phyloP scores from a whole-genome alignment of 2,888 invertebrate species.

The Aradus depressus region DNA sequence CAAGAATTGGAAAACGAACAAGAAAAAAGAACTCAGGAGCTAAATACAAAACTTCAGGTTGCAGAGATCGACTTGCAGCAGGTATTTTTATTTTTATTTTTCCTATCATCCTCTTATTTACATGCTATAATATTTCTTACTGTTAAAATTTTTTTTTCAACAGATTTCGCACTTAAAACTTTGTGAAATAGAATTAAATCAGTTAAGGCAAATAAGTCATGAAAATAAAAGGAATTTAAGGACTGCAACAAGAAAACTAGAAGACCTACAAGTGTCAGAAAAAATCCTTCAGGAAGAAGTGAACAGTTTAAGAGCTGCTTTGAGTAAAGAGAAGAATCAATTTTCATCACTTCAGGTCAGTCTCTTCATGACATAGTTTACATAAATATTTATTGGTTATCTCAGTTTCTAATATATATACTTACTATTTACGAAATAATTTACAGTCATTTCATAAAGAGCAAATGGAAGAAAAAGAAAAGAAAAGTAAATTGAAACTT shows the following conservation, averaged over 20 bases:
- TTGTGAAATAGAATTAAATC: slow-evolving; percentile 37
- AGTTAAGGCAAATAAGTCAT: slow-evolving; percentile 37
- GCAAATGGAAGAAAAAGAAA: slow-evolving; percentile 40
- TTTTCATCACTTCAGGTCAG: background rate
- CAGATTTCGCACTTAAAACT: slow-evolving; percentile 27
- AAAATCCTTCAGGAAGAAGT: slow-evolving; percentile 36
- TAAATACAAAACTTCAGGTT: slow-evolving; percentile 34
- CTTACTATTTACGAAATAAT: slow-evolving; percentile 1
- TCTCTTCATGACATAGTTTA: background rate
- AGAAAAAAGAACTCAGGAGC: slow-evolving; percentile 31
- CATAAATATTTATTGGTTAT: background rate
- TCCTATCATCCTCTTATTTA: background rate
- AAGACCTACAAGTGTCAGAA: slow-evolving; percentile 36
- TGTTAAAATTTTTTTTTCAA: background rate
- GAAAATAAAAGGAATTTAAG: slow-evolving; percentile 37
- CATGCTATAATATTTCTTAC: background rate
- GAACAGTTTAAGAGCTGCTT: slow-evolving; percentile 40
- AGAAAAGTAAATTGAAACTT: slow-evolving; percentile 34
- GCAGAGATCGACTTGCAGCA: slow-evolving; percentile 37
- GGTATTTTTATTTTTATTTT: background rate
- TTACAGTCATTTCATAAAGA: slow-evolving; percentile 30
- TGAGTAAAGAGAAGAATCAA: slow-evolving; percentile 41
- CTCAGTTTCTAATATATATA: background rate
- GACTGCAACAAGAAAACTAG: slow-evolving; percentile 36
- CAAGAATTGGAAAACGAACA: slow-evolving; percentile 43